Conservation (phyloP, 2,113 vertebrate species). For the Saguinus midas region DNA sequence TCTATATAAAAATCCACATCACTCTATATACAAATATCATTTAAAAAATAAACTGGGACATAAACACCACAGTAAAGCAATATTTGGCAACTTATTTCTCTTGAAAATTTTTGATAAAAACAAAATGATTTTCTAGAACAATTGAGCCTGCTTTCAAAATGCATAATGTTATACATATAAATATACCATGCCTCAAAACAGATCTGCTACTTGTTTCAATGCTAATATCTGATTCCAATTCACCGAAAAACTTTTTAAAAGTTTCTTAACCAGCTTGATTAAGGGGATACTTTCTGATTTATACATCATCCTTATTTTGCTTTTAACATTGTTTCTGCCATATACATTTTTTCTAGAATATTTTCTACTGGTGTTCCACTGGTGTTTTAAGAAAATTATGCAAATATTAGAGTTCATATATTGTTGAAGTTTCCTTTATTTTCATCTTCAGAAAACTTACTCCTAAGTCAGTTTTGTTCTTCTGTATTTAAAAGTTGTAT, state of each 20-base stretch:
- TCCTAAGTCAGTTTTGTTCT: background rate
- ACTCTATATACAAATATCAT: background rate
- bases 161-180: background rate
- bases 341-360: background rate
- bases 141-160: background rate
- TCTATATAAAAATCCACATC: background rate
- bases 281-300: background rate
- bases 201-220: background rate
- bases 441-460: background rate
- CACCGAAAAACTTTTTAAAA: background rate
- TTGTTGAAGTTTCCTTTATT: background rate
- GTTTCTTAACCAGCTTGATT: background rate
- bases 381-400: background rate
- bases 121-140: background rate
- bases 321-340: background rate
- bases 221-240: background rate
- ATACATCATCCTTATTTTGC: background rate
- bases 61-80: background rate
- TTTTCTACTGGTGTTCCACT: background rate
- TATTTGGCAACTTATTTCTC: background rate
- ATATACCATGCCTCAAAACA: background rate
- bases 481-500: background rate
- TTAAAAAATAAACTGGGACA: background rate
- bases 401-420: background rate
- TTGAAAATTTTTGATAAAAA: background rate